phyloP scores from a whole-genome alignment of 1,140 invertebrate species.

The Caenorhabditis remanei region DNA sequence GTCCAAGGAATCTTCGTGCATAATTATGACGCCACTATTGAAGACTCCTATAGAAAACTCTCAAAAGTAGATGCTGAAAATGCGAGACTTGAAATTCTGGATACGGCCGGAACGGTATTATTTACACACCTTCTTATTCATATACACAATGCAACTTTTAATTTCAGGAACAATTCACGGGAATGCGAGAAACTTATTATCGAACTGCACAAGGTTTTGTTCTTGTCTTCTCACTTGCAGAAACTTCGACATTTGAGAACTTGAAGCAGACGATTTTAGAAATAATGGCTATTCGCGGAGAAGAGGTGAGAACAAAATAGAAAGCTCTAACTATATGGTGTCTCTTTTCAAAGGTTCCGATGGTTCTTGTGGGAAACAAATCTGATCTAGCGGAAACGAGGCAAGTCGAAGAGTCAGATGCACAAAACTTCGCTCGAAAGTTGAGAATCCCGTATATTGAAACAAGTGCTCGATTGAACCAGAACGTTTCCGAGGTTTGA shows the following conservation, averaged over 20 bases:
- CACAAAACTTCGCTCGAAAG: slow-evolving; percentile 12
- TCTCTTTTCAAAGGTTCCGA: background rate
- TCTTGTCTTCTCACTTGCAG: slow-evolving; percentile 18
- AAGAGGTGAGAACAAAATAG: background rate
- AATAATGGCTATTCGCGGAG: slow-evolving; percentile 8
- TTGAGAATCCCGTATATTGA: slow-evolving; percentile 12
- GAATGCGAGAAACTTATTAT: slow-evolving; percentile 48
- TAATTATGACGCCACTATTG: slow-evolving; percentile 43
- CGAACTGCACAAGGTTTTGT: slow-evolving; percentile 32
- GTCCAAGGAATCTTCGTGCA: slow-evolving; percentile 42
- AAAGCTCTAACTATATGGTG: background rate
- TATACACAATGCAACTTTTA: too few relatives aligned
- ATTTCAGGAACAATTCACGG: slow-evolving; percentile 34
- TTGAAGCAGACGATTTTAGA: slow-evolving; percentile 31
- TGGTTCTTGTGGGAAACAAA: slow-evolving; percentile 21
- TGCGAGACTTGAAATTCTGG: slow-evolving; percentile 41
- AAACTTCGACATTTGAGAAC: slow-evolving; percentile 27
- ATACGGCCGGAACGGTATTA: slow-evolving; percentile 34
- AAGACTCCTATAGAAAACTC: slow-evolving; percentile 33
- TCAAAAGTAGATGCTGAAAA: slow-evolving; percentile 30
- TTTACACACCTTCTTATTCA: background rate
- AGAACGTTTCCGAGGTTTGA: slow-evolving; percentile 48
- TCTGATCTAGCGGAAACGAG: slow-evolving; percentile 18
- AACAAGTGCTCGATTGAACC: slow-evolving; percentile 19
- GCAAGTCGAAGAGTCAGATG: slow-evolving; percentile 7